Conservation (phyloP, 1,140 invertebrate species). For the Vanessa atalanta region DNA sequence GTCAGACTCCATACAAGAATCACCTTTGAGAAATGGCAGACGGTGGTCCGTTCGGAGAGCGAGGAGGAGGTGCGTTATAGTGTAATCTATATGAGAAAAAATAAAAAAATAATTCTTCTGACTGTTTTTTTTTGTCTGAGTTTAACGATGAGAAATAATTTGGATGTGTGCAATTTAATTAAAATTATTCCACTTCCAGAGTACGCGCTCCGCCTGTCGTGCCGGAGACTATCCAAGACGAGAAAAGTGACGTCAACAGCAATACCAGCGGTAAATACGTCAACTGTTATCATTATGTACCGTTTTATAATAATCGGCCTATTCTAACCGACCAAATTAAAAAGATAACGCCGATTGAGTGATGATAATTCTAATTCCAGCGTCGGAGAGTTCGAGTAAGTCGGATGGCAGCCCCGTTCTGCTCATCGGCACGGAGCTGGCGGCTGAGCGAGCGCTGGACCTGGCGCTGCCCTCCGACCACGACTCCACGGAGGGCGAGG, state of each 20-base stretch:
- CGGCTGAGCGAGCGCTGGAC: slow-evolving; percentile 63
- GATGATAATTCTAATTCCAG: slow-evolving; percentile 27
- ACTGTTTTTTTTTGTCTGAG: too few relatives aligned
- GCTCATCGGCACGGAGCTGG: slow-evolving; percentile 64
- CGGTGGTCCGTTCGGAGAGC: slow-evolving; percentile 76
- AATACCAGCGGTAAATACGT: slow-evolving; percentile 61
- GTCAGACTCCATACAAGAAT: slow-evolving; percentile 31
- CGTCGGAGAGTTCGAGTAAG: slow-evolving; percentile 65
- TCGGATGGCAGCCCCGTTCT: slow-evolving; percentile 65
- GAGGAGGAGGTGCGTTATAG: slow-evolving; percentile 53
- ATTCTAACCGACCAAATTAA: too few relatives aligned
- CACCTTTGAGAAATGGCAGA: slow-evolving; percentile 50
- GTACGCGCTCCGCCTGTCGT: slow-evolving; percentile 55
- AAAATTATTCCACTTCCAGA: slow-evolving; percentile 36
- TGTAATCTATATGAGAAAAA: neutral
- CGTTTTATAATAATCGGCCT: too few relatives aligned
- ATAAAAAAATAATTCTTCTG: neutral
- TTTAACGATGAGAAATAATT: neutral
- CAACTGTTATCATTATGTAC: neutral
- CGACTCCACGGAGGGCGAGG: slow-evolving; percentile 89
- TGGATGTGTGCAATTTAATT: neutral
- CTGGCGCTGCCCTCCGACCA: slow-evolving; percentile 87
- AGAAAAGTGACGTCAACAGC: slow-evolving; percentile 71
- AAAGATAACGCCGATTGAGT: too few relatives aligned
- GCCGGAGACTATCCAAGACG: slow-evolving; percentile 69